Base-by-base conservation (phyloP, 2,888 invertebrate genomes). In the Rhagonycha lutea region DNA sequence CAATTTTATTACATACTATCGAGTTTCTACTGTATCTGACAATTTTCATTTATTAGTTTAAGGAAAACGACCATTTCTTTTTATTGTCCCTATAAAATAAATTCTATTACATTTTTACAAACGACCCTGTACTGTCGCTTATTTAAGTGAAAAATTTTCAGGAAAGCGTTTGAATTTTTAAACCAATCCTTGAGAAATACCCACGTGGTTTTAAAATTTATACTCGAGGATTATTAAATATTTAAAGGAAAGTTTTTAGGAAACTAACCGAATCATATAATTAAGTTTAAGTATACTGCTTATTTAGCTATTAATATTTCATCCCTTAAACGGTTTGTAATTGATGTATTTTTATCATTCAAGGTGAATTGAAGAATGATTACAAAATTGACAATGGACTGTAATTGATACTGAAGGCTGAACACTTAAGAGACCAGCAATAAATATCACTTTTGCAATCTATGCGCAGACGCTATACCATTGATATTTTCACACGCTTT, bases 401-500 rank as follows among this genome's bases (percentile, higher is more conserved):
- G 68, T 61, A 72, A 72, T 72, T 72, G 72, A 68, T 68, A 61
- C 60, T 23, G 72, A 72, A 72, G 72, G 72, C 72, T 68, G 32
- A 32, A 32, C 32, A 32, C 18, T 29, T 18, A 32, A 68, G 68
- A 32, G 68, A 29, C 26, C 47, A 68, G 14, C 72, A 72, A 60
- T 60, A 72, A 67, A 72, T 61, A 72, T 72, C 72, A 68, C 61
- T 68, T 74, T 61, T 26, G 67, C 75, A 69, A 79, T 79, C 79
- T 78, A 72, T 72, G 80, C 80, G 80, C 80, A 80, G 75, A 74
- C 77, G 79, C 80, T 72, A 72, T 32, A 32, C 68, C 75, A 80
- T 80, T 76, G 80, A 80, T 78, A 77, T 78, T 79, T 77, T 73
- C 78, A 76, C 76, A 73, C 76, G 73, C 75, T 77, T 74, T 76